Evolutionary conservation across 2,888 invertebrate species (phyloP).

Genomic region (Dermolepida albohirtum): DNA sequence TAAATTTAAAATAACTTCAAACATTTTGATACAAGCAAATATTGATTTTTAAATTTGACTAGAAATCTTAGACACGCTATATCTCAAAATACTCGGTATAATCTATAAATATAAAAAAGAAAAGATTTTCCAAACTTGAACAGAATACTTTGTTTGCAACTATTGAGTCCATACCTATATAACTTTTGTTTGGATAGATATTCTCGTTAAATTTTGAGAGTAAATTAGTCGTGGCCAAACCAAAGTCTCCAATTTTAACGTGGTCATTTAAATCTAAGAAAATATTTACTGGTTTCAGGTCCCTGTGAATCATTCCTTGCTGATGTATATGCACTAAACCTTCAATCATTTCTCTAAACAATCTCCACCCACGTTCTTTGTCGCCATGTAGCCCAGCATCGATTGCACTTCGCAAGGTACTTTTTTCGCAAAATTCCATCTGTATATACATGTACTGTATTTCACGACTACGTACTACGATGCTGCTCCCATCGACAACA

Average conservation of each 20-base stretch:
- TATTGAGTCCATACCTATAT: constrained; percentile 47
- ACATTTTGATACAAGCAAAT: too few species aligned
- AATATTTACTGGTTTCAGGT: constrained; percentile 91
- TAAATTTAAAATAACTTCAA: too few species aligned
- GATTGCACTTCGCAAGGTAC: constrained; percentile 89
- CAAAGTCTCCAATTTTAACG: constrained; percentile 98
- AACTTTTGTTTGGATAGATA: constrained; percentile 52
- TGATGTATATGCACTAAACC: constrained; percentile 91
- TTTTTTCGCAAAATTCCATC: constrained; percentile 99
- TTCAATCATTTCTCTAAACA: constrained; percentile 95
- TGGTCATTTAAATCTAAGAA: constrained; percentile 95
- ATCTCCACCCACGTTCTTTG: constrained; percentile 85
- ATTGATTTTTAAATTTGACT: too few species aligned
- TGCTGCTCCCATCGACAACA: constrained; percentile 55
- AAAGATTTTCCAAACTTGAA: too few species aligned
- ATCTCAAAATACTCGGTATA: too few species aligned
- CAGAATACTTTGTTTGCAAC: neutral
- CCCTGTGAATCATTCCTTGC: constrained; percentile 89
- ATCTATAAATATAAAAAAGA: too few species aligned
- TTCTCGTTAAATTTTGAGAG: constrained; percentile 55
- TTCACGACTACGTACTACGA: constrained; percentile 51
- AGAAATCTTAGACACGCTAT: too few species aligned
- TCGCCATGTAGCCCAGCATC: constrained; percentile 84
- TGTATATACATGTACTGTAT: constrained; percentile 89
- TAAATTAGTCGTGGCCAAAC: constrained; percentile 88